A percentile compares a stretch with the other conserved stretches of the same genome.
Conservation (phyloP, 2,888 invertebrate genomes). For the Zhuqinia jingwanae region DNA sequence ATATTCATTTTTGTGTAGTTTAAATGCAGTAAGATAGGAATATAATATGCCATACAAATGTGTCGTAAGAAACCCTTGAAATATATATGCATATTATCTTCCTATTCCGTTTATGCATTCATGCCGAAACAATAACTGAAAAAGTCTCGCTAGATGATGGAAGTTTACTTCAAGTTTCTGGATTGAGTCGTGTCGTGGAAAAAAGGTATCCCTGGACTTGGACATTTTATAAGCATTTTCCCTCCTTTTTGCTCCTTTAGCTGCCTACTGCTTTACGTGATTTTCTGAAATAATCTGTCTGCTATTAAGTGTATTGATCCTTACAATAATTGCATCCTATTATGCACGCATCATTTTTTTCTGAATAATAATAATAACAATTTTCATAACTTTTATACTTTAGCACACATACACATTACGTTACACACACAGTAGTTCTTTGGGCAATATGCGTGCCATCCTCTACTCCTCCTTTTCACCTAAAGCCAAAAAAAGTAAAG, state of each 20-base stretch:
- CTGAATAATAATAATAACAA: too few species aligned
- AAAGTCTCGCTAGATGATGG: not conserved
- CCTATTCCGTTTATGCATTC: conserved; percentile 35
- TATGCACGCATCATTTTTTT: conserved; percentile 43
- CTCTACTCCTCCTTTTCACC: conserved; percentile 54
- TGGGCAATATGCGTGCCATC: conserved; percentile 58
- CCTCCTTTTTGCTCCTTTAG: not conserved
- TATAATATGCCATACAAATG: not conserved
- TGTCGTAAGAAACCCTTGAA: conserved; percentile 21
- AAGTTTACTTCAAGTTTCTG: not conserved
- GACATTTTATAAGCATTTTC: too few species aligned
- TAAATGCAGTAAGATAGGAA: too few species aligned
- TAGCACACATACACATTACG: too few species aligned
- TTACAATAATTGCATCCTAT: conserved; percentile 30
- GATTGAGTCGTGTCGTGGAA: not conserved
- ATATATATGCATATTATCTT: too few species aligned
- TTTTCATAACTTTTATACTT: conserved; percentile 64
- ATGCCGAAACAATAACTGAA: conserved; percentile 4
- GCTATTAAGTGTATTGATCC: conserved; percentile 2
- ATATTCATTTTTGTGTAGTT: not conserved
- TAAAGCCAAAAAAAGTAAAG: conserved; percentile 52
- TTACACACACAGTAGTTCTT: conserved; percentile 62
- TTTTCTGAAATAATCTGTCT: not conserved
- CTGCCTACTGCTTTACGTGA: conserved; percentile 6
- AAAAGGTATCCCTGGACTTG: not conserved